phyloP scores from a whole-genome alignment of 2,113 vertebrate species.

The Lepisosteus osseus region DNA sequence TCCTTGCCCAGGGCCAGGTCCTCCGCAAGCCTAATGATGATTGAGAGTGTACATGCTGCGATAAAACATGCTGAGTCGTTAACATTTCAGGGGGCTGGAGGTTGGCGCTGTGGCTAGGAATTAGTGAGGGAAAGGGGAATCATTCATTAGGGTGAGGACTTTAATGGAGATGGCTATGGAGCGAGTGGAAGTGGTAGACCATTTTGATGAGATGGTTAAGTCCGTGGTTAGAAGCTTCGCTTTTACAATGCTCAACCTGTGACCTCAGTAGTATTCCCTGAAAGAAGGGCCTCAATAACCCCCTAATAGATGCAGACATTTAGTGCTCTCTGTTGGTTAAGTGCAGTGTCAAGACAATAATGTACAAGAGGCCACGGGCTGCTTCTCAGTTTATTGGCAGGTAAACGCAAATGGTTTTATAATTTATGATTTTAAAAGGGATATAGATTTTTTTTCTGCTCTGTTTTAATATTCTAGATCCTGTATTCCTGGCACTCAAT shows the following conservation, averaged over 20 bases:
- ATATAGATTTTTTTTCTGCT: constrained; percentile 58
- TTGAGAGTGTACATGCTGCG: constrained; percentile 72
- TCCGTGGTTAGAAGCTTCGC: constrained; percentile 28
- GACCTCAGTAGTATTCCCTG: constrained; percentile 43
- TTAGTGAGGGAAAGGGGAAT: constrained; percentile 29
- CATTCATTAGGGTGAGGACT: constrained; percentile 23
- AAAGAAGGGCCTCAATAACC: constrained; percentile 41
- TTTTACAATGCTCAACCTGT: constrained; percentile 49
- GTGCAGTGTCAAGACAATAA: constrained; percentile 57
- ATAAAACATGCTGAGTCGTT: constrained; percentile 76
- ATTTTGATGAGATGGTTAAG: constrained; percentile 24
- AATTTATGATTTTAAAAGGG: constrained; percentile 66
- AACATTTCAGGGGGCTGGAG: constrained; percentile 59
- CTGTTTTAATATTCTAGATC: constrained; percentile 50
- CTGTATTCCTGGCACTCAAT: constrained; percentile 54
- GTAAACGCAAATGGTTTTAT: constrained; percentile 59
- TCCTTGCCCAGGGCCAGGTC: constrained; percentile 65
- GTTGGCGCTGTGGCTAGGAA: constrained; percentile 43
- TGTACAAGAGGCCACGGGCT: constrained; percentile 41
- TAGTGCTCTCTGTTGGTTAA: constrained; percentile 55
- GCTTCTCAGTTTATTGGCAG: constrained; percentile 54
- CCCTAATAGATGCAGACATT: constrained; percentile 47
- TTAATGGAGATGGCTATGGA: constrained; percentile 26
- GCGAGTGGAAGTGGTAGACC: constrained; percentile 30
- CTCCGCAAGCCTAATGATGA: constrained; percentile 76